A percentile compares a stretch with the other conserved stretches of the same genome.
Conservation (phyloP, 2,888 invertebrate genomes). For the Platerodrilus igneus region DNA sequence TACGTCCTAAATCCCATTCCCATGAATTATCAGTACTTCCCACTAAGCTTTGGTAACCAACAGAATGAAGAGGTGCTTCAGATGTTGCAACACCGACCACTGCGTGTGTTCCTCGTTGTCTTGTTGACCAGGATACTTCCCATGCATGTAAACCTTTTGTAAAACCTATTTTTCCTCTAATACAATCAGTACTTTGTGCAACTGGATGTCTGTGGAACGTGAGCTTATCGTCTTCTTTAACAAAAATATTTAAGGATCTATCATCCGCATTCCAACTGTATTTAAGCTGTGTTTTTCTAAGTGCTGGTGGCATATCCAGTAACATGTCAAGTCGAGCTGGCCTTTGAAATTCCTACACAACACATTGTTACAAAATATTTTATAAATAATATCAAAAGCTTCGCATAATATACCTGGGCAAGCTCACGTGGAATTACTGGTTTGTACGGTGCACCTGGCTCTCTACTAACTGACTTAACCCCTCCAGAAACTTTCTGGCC, state of each 20-base stretch:
- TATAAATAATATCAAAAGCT: slow-evolving; percentile 2
- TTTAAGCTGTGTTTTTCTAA: slow-evolving; percentile 83
- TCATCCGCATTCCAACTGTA: slow-evolving; percentile 98
- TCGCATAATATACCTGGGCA: slow-evolving; percentile 53
- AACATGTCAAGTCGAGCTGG: slow-evolving; percentile 94
- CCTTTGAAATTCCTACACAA: slow-evolving; percentile 73
- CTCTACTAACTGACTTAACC: slow-evolving; percentile 85
- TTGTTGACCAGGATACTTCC: slow-evolving; percentile 96
- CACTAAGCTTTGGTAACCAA: slow-evolving; percentile 95
- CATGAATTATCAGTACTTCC: slow-evolving; percentile 97
- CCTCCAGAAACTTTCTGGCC: slow-evolving; percentile 93
- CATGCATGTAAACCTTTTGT: slow-evolving; percentile 95
- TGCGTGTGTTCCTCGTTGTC: slow-evolving; percentile 97
- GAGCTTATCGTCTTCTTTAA: slow-evolving; percentile 96
- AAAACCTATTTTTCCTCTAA: slow-evolving; percentile 92
- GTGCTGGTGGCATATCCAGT: slow-evolving; percentile 92
- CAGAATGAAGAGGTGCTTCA: slow-evolving; percentile 92
- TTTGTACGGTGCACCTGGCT: slow-evolving; percentile 80
- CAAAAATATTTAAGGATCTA: slow-evolving; percentile 95
- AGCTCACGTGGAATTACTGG: slow-evolving; percentile 85
- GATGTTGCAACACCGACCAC: slow-evolving; percentile 96
- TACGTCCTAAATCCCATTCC: slow-evolving; percentile 93
- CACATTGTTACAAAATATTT: slow-evolving; percentile 18
- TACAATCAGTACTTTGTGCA: slow-evolving; percentile 99
- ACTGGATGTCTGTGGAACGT: slow-evolving; percentile 89